Evolutionary conservation across 2,888 invertebrate species (phyloP).

Genomic region (Junonia oenone): DNA sequence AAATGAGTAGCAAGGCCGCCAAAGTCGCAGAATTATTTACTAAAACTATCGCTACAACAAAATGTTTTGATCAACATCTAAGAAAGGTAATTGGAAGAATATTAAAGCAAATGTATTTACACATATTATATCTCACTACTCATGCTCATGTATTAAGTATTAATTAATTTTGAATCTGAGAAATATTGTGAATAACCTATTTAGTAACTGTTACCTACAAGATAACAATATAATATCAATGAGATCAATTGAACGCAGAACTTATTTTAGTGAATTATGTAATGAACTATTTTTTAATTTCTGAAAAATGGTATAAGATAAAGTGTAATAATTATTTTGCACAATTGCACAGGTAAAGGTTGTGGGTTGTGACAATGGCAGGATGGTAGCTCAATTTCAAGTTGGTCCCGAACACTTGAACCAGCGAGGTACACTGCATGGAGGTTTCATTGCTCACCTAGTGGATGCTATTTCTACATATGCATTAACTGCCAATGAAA

Average conservation of each 20-base stretch:
- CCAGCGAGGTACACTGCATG: slow-evolving; percentile 86
- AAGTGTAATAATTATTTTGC: too few species aligned
- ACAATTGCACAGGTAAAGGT: slow-evolving; percentile 54
- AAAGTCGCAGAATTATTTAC: slow-evolving; percentile 62
- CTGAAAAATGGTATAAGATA: too few species aligned
- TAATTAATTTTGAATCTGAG: too few species aligned
- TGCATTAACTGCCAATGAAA: slow-evolving; percentile 85
- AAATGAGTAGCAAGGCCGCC: slow-evolving; percentile 55
- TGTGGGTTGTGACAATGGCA: slow-evolving; percentile 82
- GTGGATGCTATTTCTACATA: slow-evolving; percentile 86
- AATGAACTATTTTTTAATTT: too few species aligned
- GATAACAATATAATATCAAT: too few species aligned
- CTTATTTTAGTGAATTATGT: too few species aligned
- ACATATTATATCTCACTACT: too few species aligned
- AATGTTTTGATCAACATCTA: slow-evolving; percentile 65
- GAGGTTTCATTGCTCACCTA: slow-evolving; percentile 90
- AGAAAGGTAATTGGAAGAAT: slow-evolving; percentile 47
- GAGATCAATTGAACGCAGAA: too few species aligned
- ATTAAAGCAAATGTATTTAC: too few species aligned
- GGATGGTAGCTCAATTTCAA: slow-evolving; percentile 86
- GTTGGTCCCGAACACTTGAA: slow-evolving; percentile 88
- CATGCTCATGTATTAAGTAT: too few species aligned
- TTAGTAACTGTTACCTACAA: too few species aligned
- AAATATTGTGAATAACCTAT: too few species aligned
- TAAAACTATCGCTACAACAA: slow-evolving; percentile 60